A percentile compares a stretch with the other conserved stretches of the same genome.
phyloP scores from a whole-genome alignment of 2,888 invertebrate genomes.

The Axea sp. region DNA sequence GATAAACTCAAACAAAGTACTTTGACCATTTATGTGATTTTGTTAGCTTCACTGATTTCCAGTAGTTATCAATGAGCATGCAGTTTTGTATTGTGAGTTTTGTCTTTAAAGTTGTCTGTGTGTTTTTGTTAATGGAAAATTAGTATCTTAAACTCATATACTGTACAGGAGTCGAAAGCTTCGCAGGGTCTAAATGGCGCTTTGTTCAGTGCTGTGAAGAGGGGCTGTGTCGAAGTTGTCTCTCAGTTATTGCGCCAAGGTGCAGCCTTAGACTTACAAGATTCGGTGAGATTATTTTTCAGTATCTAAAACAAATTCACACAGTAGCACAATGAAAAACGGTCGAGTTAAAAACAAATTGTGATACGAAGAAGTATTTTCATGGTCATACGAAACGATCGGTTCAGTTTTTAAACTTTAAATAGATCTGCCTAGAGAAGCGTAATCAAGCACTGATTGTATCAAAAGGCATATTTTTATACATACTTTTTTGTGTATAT shows the following conservation, averaged over 20 bases:
- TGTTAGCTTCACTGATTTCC: conserved; percentile 10
- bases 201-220: conserved; percentile 77
- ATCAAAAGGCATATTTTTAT: too few species aligned
- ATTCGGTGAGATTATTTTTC: conserved; percentile 71
- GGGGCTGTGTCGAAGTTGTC: conserved; percentile 77
- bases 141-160: conserved; percentile 59
- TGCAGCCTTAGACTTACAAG: conserved; percentile 75
- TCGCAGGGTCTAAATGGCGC: conserved; percentile 77
- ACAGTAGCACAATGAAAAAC: too few species aligned
- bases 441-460: too few species aligned
- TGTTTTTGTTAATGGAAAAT: conserved; percentile 30
- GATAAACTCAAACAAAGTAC: not conserved
- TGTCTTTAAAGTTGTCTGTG: conserved; percentile 37
- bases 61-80: conserved; percentile 41
- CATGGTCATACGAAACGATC: not conserved
- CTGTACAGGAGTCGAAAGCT: conserved; percentile 75
- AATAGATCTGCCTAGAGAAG: too few species aligned
- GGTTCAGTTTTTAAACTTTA: too few species aligned
- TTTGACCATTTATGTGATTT: not conserved
- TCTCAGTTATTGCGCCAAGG: conserved; percentile 77
- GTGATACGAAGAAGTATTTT: conserved; percentile 19
- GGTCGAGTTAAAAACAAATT: too few species aligned
- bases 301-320: not conserved
- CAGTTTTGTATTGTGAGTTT: conserved; percentile 51
- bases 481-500: too few species aligned